Conservation (phyloP, 2,888 invertebrate species). For the Leptogaster cylindrica region DNA sequence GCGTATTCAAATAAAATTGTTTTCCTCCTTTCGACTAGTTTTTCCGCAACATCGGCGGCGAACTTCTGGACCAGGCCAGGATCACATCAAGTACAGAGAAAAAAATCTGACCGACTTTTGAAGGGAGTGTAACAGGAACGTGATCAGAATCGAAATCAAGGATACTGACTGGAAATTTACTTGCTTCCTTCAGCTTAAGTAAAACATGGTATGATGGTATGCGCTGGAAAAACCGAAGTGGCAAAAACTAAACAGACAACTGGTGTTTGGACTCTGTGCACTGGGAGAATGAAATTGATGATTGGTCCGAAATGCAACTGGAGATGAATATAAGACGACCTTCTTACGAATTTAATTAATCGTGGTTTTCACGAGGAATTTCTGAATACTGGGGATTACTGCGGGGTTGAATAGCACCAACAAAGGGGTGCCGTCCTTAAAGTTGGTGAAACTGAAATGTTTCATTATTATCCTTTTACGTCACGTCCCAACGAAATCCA, state of each 20-base stretch:
- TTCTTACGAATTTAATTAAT: conserved; percentile 19
- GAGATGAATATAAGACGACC: conserved; percentile 21
- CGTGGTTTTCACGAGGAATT: conserved; percentile 12
- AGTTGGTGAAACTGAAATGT: conserved; percentile 19
- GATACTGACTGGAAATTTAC: not conserved
- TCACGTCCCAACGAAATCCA: conserved; percentile 24
- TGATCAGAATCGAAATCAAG: not conserved
- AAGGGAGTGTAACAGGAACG: conserved; percentile 12
- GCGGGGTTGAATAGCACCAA: conserved; percentile 9
- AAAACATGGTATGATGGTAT: not conserved
- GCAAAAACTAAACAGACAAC: conserved; percentile 11
- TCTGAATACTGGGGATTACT: conserved; percentile 16
- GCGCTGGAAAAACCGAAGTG: not conserved
- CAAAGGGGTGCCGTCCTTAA: not conserved
- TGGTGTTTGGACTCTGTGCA: too few relatives aligned
- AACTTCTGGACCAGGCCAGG: too few relatives aligned
- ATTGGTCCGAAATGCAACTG: conserved; percentile 2
- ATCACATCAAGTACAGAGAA: not conserved
- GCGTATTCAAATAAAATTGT: not conserved
- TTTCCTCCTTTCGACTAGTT: not conserved
- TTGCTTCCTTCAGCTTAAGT: not conserved
- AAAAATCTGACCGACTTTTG: conserved; percentile 7
- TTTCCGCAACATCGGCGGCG: not conserved
- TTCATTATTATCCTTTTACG: conserved; percentile 25
- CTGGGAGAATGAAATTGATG: not conserved